Base-by-base conservation (phyloP, 2,888 invertebrate species). In the Scaptomyza reducta region DNA sequence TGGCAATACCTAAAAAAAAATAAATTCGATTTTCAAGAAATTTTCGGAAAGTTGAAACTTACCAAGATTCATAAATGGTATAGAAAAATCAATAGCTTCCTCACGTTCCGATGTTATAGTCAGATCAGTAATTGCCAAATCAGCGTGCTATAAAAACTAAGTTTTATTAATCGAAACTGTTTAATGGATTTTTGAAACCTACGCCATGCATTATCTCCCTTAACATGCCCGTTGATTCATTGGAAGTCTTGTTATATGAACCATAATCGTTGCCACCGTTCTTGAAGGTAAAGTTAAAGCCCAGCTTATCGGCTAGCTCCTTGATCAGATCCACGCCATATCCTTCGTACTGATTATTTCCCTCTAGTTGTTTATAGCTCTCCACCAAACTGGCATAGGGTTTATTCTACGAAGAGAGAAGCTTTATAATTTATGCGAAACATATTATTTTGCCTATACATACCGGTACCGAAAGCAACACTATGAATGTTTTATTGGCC, bases 61-160 rank as follows among this genome's bases (percentile, higher is more conserved):
- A 93, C 94, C 95, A 73, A 98, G 93, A 91, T 97, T 97, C 96
- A 99, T 97, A 89, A 98, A 99, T 0, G 98, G 98, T 92, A 96
- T 96, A 0, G 98, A 98, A 88, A 99, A 99, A 90, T 98, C 98
- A 0, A 97, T 97, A 11, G 95, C 97, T 81, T 94, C 94, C 89
- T 98, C 97, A 53, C 99, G 94, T 65, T 96, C 95, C 40, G 98
- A 95, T 2, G 98, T 98, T 68, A 96, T 95, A 0, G 96, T 96
- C 73, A 99, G 92, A 90, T 98, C 98, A 0, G 97, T 97, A 31
- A 99, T 96, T 0, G 97, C 98, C 83, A 99, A 94, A 92, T 98
- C 96, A 6, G 96, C 97, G 89, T 94, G 94, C 97, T 97, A 90
- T 29, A 92, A 71, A 18, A 55, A 55, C 16, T 9, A 18, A 14